phyloP scores from a whole-genome alignment of 2,113 vertebrate species.

The Hippocampus guttulatus region DNA sequence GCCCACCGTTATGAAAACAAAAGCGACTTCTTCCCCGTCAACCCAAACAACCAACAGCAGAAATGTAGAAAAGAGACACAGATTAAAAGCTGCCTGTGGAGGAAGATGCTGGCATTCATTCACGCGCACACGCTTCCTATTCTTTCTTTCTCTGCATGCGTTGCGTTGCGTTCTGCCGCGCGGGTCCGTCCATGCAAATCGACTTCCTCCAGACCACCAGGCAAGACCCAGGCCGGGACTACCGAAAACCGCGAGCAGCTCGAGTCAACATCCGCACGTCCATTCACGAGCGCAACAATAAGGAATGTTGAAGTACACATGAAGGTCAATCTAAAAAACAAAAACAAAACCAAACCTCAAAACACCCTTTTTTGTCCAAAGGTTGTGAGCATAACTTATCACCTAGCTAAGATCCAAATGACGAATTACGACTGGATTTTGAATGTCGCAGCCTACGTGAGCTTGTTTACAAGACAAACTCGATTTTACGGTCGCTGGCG shows the following conservation, averaged over 20 bases:
- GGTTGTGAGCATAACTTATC: not conserved
- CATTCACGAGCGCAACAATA: not conserved
- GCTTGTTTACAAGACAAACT: slow-evolving; percentile 2
- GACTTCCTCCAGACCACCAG: not conserved
- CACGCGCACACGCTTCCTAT: slow-evolving; percentile 8
- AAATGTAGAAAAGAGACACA: slow-evolving; percentile 58
- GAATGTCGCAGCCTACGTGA: not conserved
- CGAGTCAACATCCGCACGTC: not conserved
- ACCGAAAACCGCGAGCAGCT: too few species aligned
- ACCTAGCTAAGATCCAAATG: not conserved
- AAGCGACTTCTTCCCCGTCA: not conserved
- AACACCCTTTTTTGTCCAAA: not conserved
- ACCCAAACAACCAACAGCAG: slow-evolving; percentile 24
- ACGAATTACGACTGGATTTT: not conserved
- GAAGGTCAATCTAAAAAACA: not conserved
- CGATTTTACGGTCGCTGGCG: not conserved
- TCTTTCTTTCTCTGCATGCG: slow-evolving; percentile 14
- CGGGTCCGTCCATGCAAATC: not conserved
- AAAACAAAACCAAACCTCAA: not conserved
- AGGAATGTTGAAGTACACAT: slow-evolving; percentile 1
- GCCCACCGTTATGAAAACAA: not conserved
- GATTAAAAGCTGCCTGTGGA: slow-evolving; percentile 69
- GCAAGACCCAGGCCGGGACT: not conserved
- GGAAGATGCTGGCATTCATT: slow-evolving; percentile 70
- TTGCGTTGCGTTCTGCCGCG: not conserved